phyloP scores from a whole-genome alignment of 2,113 vertebrate species.

The Lagenorhynchus albirostris region DNA sequence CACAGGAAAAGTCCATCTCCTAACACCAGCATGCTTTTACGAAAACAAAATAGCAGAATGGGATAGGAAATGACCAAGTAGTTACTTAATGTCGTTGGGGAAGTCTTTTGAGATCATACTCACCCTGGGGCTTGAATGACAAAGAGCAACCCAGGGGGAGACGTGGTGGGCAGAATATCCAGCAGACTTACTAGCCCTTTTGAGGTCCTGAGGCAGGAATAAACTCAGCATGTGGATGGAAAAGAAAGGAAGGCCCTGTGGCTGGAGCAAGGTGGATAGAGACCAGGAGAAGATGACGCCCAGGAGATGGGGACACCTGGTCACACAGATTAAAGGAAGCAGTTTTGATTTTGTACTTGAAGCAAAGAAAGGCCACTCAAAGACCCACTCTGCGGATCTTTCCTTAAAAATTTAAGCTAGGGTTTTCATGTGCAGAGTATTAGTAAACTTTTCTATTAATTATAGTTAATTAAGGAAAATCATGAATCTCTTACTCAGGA shows the following conservation, averaged over 20 bases:
- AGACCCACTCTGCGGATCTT: background rate
- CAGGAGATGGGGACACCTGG: fast-evolving
- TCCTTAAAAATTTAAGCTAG: background rate
- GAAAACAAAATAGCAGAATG: background rate
- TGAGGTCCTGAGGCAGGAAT: fast-evolving
- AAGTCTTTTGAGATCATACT: background rate
- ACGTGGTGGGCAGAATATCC: fast-evolving
- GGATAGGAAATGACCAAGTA: fast-evolving
- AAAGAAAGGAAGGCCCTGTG: too few relatives aligned
- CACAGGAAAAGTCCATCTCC: background rate
- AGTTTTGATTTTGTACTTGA: background rate
- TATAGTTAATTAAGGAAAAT: background rate
- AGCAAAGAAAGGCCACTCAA: background rate
- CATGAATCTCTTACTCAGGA: background rate
- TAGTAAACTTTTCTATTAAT: background rate
- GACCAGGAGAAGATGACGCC: background rate
- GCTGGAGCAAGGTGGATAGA: fast-evolving
- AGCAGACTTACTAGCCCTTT: background rate
- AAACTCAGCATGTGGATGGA: fast-evolving
- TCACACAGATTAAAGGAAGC: background rate
- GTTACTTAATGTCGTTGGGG: too few relatives aligned
- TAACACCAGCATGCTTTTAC: fast-evolving
- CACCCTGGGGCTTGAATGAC: background rate
- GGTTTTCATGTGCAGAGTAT: background rate
- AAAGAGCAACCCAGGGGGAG: background rate